These are phyloP conservation scores for Agapornis roseicollis DNA, from an alignment of 2,113 vertebrate genomes.

Conservation along the genomic window DNA sequence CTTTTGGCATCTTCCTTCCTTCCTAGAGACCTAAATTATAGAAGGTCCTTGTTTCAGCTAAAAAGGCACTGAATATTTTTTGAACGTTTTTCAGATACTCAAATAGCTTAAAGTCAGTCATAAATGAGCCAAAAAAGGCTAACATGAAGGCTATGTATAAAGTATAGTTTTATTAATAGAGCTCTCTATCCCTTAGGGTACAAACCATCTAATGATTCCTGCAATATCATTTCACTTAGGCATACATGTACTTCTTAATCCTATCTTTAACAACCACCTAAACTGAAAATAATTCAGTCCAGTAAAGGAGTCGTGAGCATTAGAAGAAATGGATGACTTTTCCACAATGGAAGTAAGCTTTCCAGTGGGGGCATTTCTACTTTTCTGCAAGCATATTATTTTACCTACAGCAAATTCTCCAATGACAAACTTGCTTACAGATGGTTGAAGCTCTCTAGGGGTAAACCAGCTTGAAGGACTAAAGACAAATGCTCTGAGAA, in stretches of 20 bases:
- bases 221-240: slow-evolving; percentile 16
- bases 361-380: not conserved
- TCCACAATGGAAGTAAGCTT: not conserved
- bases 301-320: slow-evolving; percentile 17
- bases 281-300: slow-evolving; percentile 26
- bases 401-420: slow-evolving; percentile 26
- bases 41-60: not conserved
- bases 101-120: not conserved
- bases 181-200: not conserved
- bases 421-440: not conserved
- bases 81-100: not conserved
- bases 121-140: not conserved
- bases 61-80: not conserved
- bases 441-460: not conserved
- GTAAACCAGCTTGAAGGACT: not conserved
- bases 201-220: not conserved
- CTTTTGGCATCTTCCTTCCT: not conserved
- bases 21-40: not conserved
- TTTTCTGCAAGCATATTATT: not conserved
- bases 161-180: slow-evolving; percentile 3
- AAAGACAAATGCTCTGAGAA: not conserved
- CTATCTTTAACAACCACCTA: not conserved
- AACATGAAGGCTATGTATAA: not conserved
- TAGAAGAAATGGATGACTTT: slow-evolving; percentile 10
- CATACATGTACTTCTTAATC: not conserved